phyloP scores from a whole-genome alignment of 2,888 invertebrate genomes.

The Phalangium opilio region DNA sequence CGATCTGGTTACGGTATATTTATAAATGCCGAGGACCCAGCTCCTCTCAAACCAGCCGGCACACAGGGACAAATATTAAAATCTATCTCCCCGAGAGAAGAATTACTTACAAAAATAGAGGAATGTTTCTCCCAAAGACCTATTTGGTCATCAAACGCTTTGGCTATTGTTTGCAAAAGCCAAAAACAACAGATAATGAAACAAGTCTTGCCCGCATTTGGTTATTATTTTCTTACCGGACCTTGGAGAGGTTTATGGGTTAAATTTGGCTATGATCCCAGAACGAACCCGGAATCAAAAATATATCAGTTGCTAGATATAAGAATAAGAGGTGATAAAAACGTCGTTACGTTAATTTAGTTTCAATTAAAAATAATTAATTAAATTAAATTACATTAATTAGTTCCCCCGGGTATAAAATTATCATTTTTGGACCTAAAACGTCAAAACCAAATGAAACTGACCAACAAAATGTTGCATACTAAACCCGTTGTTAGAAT shows the following conservation, averaged over 20 bases:
- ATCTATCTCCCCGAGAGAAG: no score
- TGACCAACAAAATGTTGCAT: no score
- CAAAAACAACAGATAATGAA: conserved; percentile 38
- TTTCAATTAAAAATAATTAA: no score
- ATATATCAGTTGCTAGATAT: conserved; percentile 81
- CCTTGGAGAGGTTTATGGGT: conserved; percentile 90
- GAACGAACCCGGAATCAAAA: conserved; percentile 56
- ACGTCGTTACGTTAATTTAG: no score
- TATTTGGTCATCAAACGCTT: conserved; percentile 68
- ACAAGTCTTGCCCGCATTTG: conserved; percentile 61
- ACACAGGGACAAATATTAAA: no score
- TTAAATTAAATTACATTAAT: no score
- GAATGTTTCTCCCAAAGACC: conserved; percentile 43
- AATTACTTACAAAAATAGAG: no score
- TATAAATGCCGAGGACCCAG: conserved; percentile 45
- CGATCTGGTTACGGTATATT: conserved; percentile 44
- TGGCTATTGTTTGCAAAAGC: conserved; percentile 35
- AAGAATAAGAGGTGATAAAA: no score
- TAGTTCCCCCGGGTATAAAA: no score
- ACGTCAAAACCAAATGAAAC: no score
- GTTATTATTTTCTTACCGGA: conserved; percentile 71
- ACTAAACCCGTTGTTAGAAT: no score
- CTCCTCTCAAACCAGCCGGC: conserved; percentile 46
- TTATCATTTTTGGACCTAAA: no score
- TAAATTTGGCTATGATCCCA: conserved; percentile 70